Evolutionary conservation across 2,888 invertebrate species (phyloP).

Genomic region (Habroteleia sp.): DNA sequence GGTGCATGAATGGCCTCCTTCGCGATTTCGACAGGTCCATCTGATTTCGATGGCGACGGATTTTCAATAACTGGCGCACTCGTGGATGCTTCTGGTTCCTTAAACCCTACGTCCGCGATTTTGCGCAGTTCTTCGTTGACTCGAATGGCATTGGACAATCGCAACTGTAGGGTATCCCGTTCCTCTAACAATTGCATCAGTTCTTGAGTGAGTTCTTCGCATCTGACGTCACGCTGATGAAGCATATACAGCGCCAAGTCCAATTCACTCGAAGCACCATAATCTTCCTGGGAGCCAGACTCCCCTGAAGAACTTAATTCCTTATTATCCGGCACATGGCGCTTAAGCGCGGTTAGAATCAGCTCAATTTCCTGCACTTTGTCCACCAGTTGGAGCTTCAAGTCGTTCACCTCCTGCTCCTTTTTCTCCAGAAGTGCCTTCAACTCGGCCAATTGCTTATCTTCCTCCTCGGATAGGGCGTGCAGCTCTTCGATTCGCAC

Average conservation of each 20-base stretch:
- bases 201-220: slow-evolving; percentile 93
- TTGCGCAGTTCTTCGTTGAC: slow-evolving; percentile 85
- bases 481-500: slow-evolving; percentile 82
- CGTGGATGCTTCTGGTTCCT: slow-evolving; percentile 52
- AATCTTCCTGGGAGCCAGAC: slow-evolving; percentile 21
- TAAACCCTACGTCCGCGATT: slow-evolving; percentile 50
- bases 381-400: slow-evolving; percentile 86
- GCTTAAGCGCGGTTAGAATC: slow-evolving; percentile 73
- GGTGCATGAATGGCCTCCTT: slow-evolving; percentile 76
- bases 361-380: slow-evolving; percentile 84
- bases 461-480: slow-evolving; percentile 82
- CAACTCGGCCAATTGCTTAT: slow-evolving; percentile 83
- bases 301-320: slow-evolving; percentile 32
- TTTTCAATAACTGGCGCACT: slow-evolving; percentile 69
- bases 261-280: slow-evolving; percentile 82
- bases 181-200: slow-evolving; percentile 91
- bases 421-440: slow-evolving; percentile 86
- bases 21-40: slow-evolving; percentile 77
- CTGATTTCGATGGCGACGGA: slow-evolving; percentile 73
- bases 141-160: slow-evolving; percentile 90
- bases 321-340: slow-evolving; percentile 65
- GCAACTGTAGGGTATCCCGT: slow-evolving; percentile 90
- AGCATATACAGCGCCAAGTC: slow-evolving; percentile 92
- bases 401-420: slow-evolving; percentile 86
- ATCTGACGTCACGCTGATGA: slow-evolving; percentile 92